Conservation (phyloP, 2,113 vertebrate genomes). For the Hippotragus niger region DNA sequence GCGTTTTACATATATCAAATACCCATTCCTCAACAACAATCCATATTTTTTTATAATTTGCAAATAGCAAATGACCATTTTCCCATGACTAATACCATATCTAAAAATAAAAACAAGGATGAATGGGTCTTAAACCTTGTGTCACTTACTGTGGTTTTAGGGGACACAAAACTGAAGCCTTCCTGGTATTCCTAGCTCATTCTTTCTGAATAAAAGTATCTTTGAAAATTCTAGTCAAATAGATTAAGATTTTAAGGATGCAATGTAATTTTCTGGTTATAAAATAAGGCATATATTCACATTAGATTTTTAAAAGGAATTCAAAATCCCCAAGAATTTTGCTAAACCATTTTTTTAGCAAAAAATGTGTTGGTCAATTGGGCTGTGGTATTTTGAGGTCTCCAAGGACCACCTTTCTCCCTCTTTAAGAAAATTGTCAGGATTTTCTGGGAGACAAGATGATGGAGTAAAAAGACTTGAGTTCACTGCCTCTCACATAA, state of each 20-base stretch:
- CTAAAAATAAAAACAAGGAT: neutral
- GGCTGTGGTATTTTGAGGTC: neutral
- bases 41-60: neutral
- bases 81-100: neutral
- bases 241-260: neutral
- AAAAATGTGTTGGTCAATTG: neutral
- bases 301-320: neutral
- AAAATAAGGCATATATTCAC: neutral
- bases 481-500: neutral
- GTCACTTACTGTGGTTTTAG: neutral
- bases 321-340: neutral
- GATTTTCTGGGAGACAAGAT: neutral
- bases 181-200: neutral
- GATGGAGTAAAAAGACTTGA: neutral
- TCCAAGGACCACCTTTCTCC: neutral
- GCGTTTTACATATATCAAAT: neutral
- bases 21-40: neutral
- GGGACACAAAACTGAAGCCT: neutral
- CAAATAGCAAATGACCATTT: neutral
- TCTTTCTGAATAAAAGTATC: neutral
- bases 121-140: neutral
- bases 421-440: neutral
- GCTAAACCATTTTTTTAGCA: neutral
- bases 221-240: neutral
- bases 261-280: neutral